Percentiles rank a stretch among this genome's conserved stretches.
These are phyloP conservation scores for Cantharis flavilabris DNA, from an alignment of 2,888 invertebrate species.

Conservation along the genomic window DNA sequence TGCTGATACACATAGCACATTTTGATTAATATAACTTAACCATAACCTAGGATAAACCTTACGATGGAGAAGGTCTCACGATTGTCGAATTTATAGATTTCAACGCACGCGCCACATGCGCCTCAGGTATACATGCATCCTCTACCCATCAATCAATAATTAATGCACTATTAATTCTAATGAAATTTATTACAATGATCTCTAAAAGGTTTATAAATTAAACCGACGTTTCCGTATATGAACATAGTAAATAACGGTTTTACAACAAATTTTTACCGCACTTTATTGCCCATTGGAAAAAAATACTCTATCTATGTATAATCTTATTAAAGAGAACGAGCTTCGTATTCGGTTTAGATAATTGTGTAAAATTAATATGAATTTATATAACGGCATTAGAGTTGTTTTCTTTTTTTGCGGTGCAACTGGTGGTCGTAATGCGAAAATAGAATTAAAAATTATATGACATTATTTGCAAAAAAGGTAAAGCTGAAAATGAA, in stretches of 20 bases:
- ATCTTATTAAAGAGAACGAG: not conserved
- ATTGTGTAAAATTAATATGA: not conserved
- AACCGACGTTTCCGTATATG: not conserved
- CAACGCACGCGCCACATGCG: constrained; percentile 27
- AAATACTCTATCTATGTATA: not conserved
- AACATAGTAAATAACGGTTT: not conserved
- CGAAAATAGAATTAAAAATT: not conserved
- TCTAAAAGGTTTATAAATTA: not conserved
- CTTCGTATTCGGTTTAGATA: not conserved
- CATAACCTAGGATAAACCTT: not conserved
- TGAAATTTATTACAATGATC: not conserved
- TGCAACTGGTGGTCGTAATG: not conserved
- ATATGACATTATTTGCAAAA: not conserved
- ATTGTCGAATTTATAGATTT: not conserved
- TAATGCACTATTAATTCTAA: constrained; percentile 24
- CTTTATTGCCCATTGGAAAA: not conserved
- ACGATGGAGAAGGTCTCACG: not conserved
- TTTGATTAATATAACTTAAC: not conserved
- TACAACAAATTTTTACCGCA: not conserved
- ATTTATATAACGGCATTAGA: not conserved
- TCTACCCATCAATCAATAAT: constrained; percentile 20
- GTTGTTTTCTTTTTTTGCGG: not conserved
- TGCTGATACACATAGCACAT: not conserved
- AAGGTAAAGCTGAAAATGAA: not conserved
- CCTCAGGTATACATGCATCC: constrained; percentile 11